Conservation (phyloP, 2,888 invertebrate genomes). For the Dicyrtomina minuta region DNA sequence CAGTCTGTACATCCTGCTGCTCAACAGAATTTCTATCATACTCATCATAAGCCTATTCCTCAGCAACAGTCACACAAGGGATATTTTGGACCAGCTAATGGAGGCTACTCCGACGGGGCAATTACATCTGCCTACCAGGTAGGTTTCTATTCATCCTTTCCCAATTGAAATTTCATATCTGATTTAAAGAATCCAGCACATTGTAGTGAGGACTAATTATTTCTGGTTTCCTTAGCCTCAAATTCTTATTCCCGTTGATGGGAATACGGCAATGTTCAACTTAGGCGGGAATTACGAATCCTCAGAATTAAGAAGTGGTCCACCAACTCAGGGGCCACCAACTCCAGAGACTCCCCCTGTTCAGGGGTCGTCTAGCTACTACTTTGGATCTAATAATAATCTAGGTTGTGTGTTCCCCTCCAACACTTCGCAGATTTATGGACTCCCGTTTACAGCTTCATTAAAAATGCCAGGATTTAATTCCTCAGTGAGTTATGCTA, state of each 20-base stretch:
- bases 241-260: too few species aligned
- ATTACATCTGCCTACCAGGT: conserved; percentile 40
- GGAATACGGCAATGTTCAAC: too few species aligned
- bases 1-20: conserved; percentile 43
- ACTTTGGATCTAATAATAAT: too few species aligned
- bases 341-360: conserved; percentile 50
- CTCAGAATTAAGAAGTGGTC: conserved; percentile 45
- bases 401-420: too few species aligned
- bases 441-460: too few species aligned
- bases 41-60: conserved; percentile 35
- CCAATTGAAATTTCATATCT: not conserved
- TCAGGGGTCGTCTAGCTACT: conserved; percentile 43
- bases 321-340: conserved; percentile 43
- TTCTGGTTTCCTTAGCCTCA: conserved; percentile 26
- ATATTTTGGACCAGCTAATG: too few species aligned
- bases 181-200: not conserved
- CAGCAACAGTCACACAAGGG: conserved; percentile 47
- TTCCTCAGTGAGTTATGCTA: conserved; percentile 29
- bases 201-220: not conserved
- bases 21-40: too few species aligned
- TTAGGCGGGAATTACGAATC: too few species aligned
- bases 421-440: too few species aligned
- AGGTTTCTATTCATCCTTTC: not conserved
- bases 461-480: conserved; percentile 33
- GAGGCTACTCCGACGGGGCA: conserved; percentile 45